Conservation (phyloP, 2,113 vertebrate genomes). For the Alligator sinensis region DNA sequence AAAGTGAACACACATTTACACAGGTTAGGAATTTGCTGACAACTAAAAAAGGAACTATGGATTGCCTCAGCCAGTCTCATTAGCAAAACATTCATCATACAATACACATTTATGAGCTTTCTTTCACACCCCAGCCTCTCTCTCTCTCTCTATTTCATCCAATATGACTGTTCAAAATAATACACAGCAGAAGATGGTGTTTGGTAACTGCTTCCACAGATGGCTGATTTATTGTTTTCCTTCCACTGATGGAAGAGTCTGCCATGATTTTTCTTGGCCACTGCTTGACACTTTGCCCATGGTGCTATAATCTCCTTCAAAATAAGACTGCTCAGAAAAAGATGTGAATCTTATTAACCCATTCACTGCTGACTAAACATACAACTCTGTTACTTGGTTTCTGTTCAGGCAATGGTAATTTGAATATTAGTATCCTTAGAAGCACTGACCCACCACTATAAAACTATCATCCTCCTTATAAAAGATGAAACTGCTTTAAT, state of each 20-base stretch:
- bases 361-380: neutral
- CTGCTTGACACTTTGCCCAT: neutral
- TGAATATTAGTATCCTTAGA: neutral
- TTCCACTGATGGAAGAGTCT: neutral
- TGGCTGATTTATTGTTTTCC: neutral
- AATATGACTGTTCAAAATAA: neutral
- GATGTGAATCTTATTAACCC: neutral
- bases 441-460: too few relatives aligned
- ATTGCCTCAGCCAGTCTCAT: neutral
- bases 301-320: neutral
- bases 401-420: neutral
- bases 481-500: too few relatives aligned
- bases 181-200: neutral
- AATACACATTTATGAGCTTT: neutral
- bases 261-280: neutral
- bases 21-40: neutral
- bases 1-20: neutral
- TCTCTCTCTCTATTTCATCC: neutral
- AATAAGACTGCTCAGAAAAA: neutral
- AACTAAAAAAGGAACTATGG: neutral
- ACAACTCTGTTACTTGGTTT: too few relatives aligned
- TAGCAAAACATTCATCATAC: accelerated
- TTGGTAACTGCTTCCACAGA: neutral
- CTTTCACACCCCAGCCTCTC: neutral
- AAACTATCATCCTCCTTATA: too few relatives aligned